Evolutionary conservation across 2,888 invertebrate genomes (phyloP), one percentile per base, ranked within the genome.

Genomic region (Chouioia cunea): DNA sequence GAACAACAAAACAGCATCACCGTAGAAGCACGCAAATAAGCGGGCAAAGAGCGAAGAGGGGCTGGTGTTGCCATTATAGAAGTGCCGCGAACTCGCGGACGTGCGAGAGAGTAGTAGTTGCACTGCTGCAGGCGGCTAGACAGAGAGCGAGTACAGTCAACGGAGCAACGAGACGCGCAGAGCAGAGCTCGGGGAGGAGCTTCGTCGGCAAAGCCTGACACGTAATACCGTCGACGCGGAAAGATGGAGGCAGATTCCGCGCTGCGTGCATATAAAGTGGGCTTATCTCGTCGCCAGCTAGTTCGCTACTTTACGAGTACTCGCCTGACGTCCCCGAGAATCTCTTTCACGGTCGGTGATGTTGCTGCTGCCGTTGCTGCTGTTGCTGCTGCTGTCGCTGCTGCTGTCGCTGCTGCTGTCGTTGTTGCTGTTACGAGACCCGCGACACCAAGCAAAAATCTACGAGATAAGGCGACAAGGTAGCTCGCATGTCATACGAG

Each of bases 211-310:
- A 76, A 74, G 74, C 76, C 75, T 76, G 73, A 76, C 76, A 75
- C 76, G 76, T 77, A 76, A 77, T 77, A 75, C 73, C 75, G 71
- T 53, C 71, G 74, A 75, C 74, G 73, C 70, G 74, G 73, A 75
- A 76, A 75, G 75, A 75, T 77, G 75, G 74, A 76, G 73, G 75
- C 73, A 58, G 72, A 70, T 75, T 75, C 68, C 72, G 71, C 72
- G 77, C 73, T 54, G 64, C 64, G 73, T 64, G 76, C 76, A 74
- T 76, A 77, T 77, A 76, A 77, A 77, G 74, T 74, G 69, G 74
- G 76, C 72, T 76, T 76, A 77, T 77, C 75, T 76, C 73, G 58
- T 12, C 56, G 72, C 67, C 66, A 69, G 70, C 65, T 57, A 44
- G 58, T 67, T 71, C 70, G 70, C 73, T 74, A 74, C 74, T 75